Percentiles rank a stretch among this genome's conserved stretches.
phyloP scores from a whole-genome alignment of 2,888 invertebrate species.

The Holacanthella duospinosa region DNA sequence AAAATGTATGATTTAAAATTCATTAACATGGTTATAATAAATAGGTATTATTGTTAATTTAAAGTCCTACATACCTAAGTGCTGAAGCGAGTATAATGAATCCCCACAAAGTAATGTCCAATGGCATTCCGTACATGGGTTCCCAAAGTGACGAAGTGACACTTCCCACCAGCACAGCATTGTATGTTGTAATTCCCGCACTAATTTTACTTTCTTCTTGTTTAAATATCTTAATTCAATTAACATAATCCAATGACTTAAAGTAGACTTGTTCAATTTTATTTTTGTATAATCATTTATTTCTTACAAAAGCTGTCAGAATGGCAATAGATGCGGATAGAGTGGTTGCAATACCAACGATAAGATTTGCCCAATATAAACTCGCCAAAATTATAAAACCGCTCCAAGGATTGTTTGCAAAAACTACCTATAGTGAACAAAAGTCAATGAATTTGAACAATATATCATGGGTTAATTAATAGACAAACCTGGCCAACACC shows the following conservation, averaged over 20 bases:
- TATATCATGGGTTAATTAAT: neutral
- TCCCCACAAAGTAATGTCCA: conserved; percentile 27
- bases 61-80: conserved; percentile 36
- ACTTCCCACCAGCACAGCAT: conserved; percentile 39
- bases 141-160: conserved; percentile 39
- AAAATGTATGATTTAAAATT: too few relatives aligned
- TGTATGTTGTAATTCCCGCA: conserved; percentile 37
- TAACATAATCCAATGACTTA: neutral
- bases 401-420: conserved; percentile 44
- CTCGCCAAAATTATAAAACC: conserved; percentile 42
- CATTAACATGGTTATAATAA: neutral
- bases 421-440: conserved; percentile 42
- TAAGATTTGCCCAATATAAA: conserved; percentile 39
- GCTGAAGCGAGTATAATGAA: conserved; percentile 33
- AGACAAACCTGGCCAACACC: conserved; percentile 41
- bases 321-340: conserved; percentile 32
- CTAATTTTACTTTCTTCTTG: conserved; percentile 22
- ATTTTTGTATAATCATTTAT: neutral
- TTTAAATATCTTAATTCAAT: conserved; percentile 24
- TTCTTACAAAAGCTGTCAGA: conserved; percentile 25
- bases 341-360: conserved; percentile 31
- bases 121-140: conserved; percentile 21
- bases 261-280: neutral
- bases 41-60: neutral
- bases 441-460: conserved; percentile 31